Conservation (phyloP, 2,797 vertebrate species). For the Notoglanidium macrostoma region DNA sequence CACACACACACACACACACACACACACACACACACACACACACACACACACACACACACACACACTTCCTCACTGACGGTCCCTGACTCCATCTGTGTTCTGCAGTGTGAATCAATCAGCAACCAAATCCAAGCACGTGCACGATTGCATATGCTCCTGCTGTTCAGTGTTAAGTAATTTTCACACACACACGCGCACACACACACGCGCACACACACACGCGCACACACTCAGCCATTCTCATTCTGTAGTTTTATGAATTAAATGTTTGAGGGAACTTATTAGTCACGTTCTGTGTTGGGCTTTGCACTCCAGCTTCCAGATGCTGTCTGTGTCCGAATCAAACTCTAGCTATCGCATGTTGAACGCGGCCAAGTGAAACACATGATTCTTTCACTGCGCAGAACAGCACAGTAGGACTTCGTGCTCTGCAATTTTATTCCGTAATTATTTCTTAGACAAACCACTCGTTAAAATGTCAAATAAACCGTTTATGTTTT, state of each 20-base stretch:
- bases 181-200: neutral
- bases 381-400: neutral
- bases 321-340: neutral
- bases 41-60: slow-evolving; percentile 18
- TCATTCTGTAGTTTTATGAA: neutral
- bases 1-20: too few relatives aligned
- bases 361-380: neutral
- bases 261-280: neutral
- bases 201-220: too few relatives aligned
- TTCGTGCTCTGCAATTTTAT: neutral
- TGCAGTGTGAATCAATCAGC: neutral
- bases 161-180: slow-evolving; percentile 8
- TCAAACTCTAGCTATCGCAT: too few relatives aligned
- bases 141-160: neutral
- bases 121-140: neutral
- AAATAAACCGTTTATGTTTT: neutral
- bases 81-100: slow-evolving; percentile 12
- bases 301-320: neutral
- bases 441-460: neutral
- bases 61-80: neutral
- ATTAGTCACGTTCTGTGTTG: too few relatives aligned
- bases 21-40: slow-evolving; percentile 24
- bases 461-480: neutral
- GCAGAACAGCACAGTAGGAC: neutral
- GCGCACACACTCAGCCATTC: too few relatives aligned